Base-by-base conservation (phyloP, 2,888 invertebrate genomes). In the Watsonalla binaria region DNA sequence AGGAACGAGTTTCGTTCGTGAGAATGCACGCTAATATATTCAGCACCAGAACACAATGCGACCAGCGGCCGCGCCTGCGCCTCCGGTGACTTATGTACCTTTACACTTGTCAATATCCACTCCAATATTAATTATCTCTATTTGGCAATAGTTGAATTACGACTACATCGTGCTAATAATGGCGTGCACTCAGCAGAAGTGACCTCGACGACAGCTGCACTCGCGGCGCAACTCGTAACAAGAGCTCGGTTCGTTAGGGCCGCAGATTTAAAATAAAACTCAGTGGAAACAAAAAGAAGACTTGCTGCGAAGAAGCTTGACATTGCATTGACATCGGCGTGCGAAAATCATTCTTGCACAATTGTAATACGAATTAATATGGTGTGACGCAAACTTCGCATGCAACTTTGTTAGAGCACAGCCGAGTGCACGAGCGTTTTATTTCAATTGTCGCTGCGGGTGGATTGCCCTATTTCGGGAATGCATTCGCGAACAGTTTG, bases 251-350 rank as follows among this genome's bases (percentile, higher is more conserved):
- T 87, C 86, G 87, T 87, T 86, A 87, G 82, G 81, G 80, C 80
- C 76, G 70, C 83, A 82, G 86, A 87, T 86, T 89, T 82, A 84
- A 87, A 89, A 89, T 86, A 90, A 88, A 89, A 84, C 80, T 76
- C 77, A 72, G 70, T 66, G 74, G 63, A 74, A 82, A 85, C 82
- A 85, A 86, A 88, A 86, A 83, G 81, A 81, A 79, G 76, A 70
- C 67, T 71, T 75, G 74, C 70, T 76, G 74, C 75, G 70, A 77
- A 73, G 70, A 71, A 77, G 78, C 82, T 83, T 82, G 79, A 84
- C 82, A 78, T 72, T 72, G 61, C 68, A 72, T 70, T 69, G 66
- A 63, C 70, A 77, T 72, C 69, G 73, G 73, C 69, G 59, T 51
- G 52, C 70, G 53, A 77, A 81, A 81, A 68, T 62, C 59, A 61